Base-by-base conservation (phyloP, 2,797 vertebrate species). In the Karalla daura region DNA sequence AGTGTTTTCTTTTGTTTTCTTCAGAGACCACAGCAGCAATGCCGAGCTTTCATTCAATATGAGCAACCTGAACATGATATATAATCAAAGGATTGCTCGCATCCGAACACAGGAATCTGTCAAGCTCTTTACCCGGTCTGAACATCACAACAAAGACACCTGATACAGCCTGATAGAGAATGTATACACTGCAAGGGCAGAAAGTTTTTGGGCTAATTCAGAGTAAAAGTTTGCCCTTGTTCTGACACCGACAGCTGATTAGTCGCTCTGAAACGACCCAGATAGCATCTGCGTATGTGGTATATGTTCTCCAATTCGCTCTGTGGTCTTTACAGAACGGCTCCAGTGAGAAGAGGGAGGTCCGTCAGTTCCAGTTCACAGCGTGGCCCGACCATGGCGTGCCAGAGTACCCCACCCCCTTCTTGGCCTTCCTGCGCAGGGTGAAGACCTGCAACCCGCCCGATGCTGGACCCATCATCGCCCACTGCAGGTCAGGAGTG, bases 341-440 rank as follows among this genome's bases (percentile, higher is more conserved):
- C 36, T 99, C 98, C 1, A 98, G 96, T 2, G 98, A 99, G 93
- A 99, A 99, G 79, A 92, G 98, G 0, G 98, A 99, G 78, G 97
- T 99, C 2, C 96, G 98, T 39, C 98, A 99, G 93, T 99, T 99
- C 93, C 98, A 99, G 93, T 99, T 99, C 91, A 99, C 97, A 0
- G 98, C 97, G 0, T 99, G 98, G 98, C 98, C 98, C 0, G 98
- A 99, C 90, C 98, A 99, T 0, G 98, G 98, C 0, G 98, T 99
- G 0, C 98, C 97, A 0, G 98, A 99, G 80, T 99, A 99, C 63
- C 98, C 98, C 0, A 99, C 98, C 0, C 98, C 98, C 0, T 98
- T 99, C 94, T 91, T 99, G 90, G 98, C 98, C n/a, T 99, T 99
- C 84, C 95, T 99, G 50, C 94, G 98, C 23, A 87, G 98, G 66